Evolutionary conservation across 1,140 invertebrate genomes (phyloP).

Genomic region (Drosophila sp.): DNA sequence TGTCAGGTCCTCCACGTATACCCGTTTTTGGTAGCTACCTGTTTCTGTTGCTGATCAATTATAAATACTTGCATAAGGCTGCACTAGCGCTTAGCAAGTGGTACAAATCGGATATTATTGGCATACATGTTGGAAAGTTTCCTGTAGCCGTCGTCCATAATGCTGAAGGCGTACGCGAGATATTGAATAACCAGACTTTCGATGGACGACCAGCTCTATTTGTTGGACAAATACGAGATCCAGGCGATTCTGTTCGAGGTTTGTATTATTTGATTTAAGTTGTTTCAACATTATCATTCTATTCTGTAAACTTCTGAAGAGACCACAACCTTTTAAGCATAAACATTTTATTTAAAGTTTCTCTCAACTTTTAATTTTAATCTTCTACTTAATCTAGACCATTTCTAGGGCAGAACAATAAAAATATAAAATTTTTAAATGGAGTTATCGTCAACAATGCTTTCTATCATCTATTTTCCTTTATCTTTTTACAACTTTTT

Average conservation of each 20-base stretch:
- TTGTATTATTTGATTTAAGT: neutral
- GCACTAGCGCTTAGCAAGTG: constrained; percentile 66
- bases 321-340: too few species aligned
- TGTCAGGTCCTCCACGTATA: constrained; percentile 73
- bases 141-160: constrained; percentile 82
- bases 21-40: constrained; percentile 80
- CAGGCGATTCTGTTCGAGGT: constrained; percentile 78
- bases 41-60: constrained; percentile 73
- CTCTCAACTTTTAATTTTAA: too few species aligned
- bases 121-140: constrained; percentile 81
- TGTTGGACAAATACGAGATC: constrained; percentile 58
- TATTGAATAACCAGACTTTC: constrained; percentile 83
- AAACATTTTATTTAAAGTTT: too few species aligned
- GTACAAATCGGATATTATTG: constrained; percentile 85
- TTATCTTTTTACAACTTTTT: too few species aligned
- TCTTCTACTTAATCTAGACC: too few species aligned
- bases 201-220: constrained; percentile 80
- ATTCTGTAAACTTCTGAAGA: too few species aligned
- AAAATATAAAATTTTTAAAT: neutral
- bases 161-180: constrained; percentile 81
- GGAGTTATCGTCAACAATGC: neutral
- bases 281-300: too few species aligned
- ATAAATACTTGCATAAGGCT: constrained; percentile 77
- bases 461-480: too few species aligned
- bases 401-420: too few species aligned